Base-by-base conservation (phyloP, 2,888 invertebrate species). In the Penaeus monodon region DNA sequence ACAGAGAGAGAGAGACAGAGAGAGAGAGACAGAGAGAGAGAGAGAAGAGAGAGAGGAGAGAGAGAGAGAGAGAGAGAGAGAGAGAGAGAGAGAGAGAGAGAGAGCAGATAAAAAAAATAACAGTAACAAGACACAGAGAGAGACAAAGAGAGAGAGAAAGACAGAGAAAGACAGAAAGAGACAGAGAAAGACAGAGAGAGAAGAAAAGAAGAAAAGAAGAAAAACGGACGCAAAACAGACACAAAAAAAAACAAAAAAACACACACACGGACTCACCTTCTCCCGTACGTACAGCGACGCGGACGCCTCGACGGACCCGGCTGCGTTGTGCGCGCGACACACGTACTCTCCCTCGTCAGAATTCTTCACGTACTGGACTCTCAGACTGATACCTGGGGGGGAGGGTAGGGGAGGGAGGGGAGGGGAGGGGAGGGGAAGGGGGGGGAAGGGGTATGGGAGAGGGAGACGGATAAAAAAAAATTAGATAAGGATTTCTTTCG, bases 281-380 rank as follows among this genome's bases (percentile, higher is more conserved):
- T 90, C 90, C 6, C 84, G 29, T 29, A 92, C 91, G 33, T 91
- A 90, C 17, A 92, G 90, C 29, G 91, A 90, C 1, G 95, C 96
- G 90, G 94, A 94, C 24, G 95, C 94, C 92, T 96, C 96, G 1
- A 94, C 94, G 84, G 94, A 93, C 0, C 97, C 97, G 91, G 95
- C 94, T 8, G 93, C 92, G 92, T 97, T 98, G 91, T 95, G 94
- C 0, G 97, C 97, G 91, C 94, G 94, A 91, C 97, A 97, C 22
- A 95, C 94, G 92, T 96, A 97, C 84, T 95, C 93, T 0, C 95
- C 97, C 79, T 95, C 94, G 92, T 98, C 97, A 0, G 94, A 94
- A 88, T 94, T 94, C 88, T 94, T 94, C 1, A 94, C 94, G 74
- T 94, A 93, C 64, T 93, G 92, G 80, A 96, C 94, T 89, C 94